Conservation (phyloP, 2,797 vertebrate species). For the Siniperca undulata region DNA sequence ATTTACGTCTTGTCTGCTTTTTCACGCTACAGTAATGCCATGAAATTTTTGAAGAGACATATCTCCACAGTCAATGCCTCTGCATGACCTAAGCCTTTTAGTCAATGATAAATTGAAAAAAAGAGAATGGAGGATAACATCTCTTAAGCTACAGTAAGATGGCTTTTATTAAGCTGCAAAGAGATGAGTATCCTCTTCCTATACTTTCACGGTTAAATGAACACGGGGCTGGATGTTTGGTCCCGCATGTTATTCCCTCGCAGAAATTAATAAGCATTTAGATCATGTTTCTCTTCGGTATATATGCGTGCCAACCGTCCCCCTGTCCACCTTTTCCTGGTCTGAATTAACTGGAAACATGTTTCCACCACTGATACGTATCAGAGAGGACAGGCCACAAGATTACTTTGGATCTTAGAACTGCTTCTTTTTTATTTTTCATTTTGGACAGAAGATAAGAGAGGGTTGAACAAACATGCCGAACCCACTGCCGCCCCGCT, state of each 20-base stretch:
- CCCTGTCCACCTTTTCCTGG: conserved; percentile 60
- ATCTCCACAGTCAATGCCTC: conserved; percentile 65
- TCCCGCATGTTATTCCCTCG: conserved; percentile 56
- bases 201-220: conserved; percentile 67
- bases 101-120: conserved; percentile 61
- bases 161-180: conserved; percentile 69
- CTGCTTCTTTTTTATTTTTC: conserved; percentile 70
- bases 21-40: conserved; percentile 67
- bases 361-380: conserved; percentile 76
- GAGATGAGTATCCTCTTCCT: conserved; percentile 64
- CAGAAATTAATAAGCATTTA: conserved; percentile 72
- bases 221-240: conserved; percentile 46
- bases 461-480: conserved; percentile 72
- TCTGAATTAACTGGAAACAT: conserved; percentile 78
- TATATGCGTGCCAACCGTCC: conserved; percentile 51
- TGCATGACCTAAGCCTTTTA: conserved; percentile 60
- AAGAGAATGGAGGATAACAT: conserved; percentile 62
- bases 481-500: conserved; percentile 46
- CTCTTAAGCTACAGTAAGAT: conserved; percentile 60
- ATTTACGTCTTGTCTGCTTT: conserved; percentile 69
- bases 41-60: conserved; percentile 75
- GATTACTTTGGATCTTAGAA: conserved; percentile 74
- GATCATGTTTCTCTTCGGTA: conserved; percentile 72
- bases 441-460: conserved; percentile 69
- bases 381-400: conserved; percentile 72